Evolutionary conservation across 2,888 invertebrate species (phyloP).

Genomic region (Laothoe populi): DNA sequence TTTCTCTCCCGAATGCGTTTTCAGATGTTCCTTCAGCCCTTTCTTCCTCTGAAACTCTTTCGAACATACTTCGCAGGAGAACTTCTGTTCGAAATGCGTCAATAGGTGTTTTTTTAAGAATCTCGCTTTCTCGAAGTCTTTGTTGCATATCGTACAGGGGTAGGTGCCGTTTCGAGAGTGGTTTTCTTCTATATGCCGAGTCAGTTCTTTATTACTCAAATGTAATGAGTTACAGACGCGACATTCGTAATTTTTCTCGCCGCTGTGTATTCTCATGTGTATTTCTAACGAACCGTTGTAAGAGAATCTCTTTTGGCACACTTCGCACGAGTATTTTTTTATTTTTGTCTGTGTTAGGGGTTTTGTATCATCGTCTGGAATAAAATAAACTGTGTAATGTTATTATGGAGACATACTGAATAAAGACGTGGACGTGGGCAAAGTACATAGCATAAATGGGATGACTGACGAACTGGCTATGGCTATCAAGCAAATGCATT

Average conservation of each 20-base stretch:
- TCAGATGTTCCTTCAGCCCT: conserved; percentile 71
- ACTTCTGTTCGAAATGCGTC: conserved; percentile 63
- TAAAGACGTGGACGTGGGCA: no score
- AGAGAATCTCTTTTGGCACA: conserved; percentile 57
- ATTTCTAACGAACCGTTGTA: conserved; percentile 59
- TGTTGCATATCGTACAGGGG: conserved; percentile 61
- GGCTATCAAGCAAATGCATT: no score
- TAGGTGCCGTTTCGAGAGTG: conserved; percentile 56
- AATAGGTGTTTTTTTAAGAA: conserved; percentile 65
- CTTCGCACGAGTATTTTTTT: conserved; percentile 51
- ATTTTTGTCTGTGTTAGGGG: conserved; percentile 32
- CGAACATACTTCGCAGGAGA: conserved; percentile 61
- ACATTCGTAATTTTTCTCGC: conserved; percentile 64
- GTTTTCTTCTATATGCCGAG: conserved; percentile 56
- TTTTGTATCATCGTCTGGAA: conserved; percentile 36
- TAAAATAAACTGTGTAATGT: conserved; percentile 4
- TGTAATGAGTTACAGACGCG: conserved; percentile 59
- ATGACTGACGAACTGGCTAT: no score
- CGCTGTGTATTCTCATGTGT: conserved; percentile 55
- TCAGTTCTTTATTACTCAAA: conserved; percentile 63
- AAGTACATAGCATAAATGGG: no score
- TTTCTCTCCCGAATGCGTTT: conserved; percentile 67
- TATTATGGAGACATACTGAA: no score
- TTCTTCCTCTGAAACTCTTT: conserved; percentile 71
- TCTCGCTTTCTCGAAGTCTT: conserved; percentile 58